Percentiles rank a stretch among this genome's conserved stretches.
Conservation (phyloP, 30 jellyfish, hydroid and myxozoan genomes). For the Catostylus mosaicus region DNA sequence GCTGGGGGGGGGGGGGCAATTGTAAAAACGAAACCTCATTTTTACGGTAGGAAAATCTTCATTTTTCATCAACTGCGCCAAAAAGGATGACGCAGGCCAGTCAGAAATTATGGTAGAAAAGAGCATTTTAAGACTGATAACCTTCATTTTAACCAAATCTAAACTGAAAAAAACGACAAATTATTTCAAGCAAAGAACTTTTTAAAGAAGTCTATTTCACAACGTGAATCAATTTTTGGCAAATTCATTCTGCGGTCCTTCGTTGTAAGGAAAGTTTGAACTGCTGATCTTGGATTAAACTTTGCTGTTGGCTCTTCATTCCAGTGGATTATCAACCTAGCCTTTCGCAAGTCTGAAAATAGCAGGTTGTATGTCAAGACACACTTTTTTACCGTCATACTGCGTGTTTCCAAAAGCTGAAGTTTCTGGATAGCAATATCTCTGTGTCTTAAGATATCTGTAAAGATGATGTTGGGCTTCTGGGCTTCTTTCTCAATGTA, state of each 20-base stretch:
- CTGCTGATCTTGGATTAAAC: slow-evolving; percentile 49
- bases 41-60: too few species aligned
- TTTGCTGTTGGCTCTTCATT: slow-evolving; percentile 49
- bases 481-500: slow-evolving; percentile 33
- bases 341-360: slow-evolving; percentile 24
- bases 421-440: slow-evolving; percentile 46
- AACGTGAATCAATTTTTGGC: slow-evolving; percentile 8
- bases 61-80: too few species aligned
- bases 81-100: too few species aligned
- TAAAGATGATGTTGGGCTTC: slow-evolving; percentile 22
- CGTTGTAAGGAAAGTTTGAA: slow-evolving; percentile 37
- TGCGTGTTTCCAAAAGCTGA: slow-evolving; percentile 25
- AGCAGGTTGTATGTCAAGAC: slow-evolving; percentile 31
- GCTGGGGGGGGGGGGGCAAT: too few species aligned
- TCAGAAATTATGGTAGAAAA: background rate
- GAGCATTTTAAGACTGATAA: background rate
- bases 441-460: slow-evolving; percentile 45
- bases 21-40: too few species aligned
- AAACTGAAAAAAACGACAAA: too few species aligned
- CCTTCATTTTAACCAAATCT: background rate
- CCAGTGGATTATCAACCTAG: slow-evolving; percentile 28
- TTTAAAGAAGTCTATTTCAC: background rate
- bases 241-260: slow-evolving; percentile 40
- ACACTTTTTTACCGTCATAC: slow-evolving; percentile 37
- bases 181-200: background rate